Percentiles rank a stretch among this genome's conserved stretches.
These are phyloP conservation scores for Suncus etruscus DNA, from an alignment of 2,113 vertebrate species.

Conservation along the genomic window DNA sequence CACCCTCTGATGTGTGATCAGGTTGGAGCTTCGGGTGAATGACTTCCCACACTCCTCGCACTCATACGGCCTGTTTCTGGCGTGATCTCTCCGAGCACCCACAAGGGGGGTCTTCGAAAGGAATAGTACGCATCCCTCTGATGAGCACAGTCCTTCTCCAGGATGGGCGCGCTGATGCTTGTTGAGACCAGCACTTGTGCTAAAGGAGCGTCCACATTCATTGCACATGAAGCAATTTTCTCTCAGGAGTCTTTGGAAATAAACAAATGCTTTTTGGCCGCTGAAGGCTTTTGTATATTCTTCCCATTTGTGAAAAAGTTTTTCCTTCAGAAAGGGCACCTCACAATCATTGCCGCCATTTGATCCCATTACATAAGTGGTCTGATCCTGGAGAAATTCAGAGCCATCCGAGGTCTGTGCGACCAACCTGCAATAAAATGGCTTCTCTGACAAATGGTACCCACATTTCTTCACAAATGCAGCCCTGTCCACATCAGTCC, in stretches of 20 bases:
- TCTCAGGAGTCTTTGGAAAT: not conserved
- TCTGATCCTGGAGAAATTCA: not conserved
- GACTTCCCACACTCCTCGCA: not conserved
- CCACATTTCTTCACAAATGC: not conserved
- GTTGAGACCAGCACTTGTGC: not conserved
- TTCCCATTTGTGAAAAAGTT: not conserved
- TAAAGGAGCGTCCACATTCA: not conserved
- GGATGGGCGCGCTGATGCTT: not conserved
- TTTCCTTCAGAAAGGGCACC: not conserved
- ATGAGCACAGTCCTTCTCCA: constrained; percentile 17
- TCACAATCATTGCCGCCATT: not conserved
- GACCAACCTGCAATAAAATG: not conserved
- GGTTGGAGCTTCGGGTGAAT: not conserved
- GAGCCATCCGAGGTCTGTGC: not conserved
- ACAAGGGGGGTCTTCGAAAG: not conserved
- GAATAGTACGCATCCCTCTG: not conserved
- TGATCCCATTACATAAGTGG: not conserved
- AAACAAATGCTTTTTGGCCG: not conserved
- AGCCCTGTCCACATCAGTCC: not conserved
- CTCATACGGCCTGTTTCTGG: not conserved
- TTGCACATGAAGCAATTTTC: not conserved
- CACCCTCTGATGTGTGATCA: not conserved
- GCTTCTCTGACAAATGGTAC: not conserved
- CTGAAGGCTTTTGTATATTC: not conserved
- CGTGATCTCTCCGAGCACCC: not conserved